These are phyloP conservation scores for Tipula helvola DNA, from an alignment of 2,888 invertebrate genomes.

Conservation along the genomic window DNA sequence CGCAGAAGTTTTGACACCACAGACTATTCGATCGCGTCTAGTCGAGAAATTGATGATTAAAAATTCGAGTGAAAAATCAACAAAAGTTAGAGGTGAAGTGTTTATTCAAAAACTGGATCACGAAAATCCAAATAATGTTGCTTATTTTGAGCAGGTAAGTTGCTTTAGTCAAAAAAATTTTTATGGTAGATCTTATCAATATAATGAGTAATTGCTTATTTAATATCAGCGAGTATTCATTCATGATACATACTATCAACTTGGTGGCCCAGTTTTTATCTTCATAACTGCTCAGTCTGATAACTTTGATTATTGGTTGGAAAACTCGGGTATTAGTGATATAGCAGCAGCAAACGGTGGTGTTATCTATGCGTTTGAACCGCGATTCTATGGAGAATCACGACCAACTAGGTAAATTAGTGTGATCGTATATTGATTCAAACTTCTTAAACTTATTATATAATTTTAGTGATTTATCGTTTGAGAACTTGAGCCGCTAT, in stretches of 20 bases:
- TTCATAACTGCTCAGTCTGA: neutral
- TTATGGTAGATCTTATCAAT: neutral
- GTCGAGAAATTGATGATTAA: neutral
- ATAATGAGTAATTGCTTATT: neutral
- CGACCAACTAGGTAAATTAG: neutral
- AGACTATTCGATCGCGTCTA: neutral
- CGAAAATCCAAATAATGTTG: neutral
- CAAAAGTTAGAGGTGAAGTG: neutral
- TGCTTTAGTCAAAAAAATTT: neutral
- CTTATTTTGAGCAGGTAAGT: neutral
- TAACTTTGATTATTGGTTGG: neutral
- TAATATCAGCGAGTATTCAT: neutral
- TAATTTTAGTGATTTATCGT: neutral
- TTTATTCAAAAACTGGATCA: neutral
- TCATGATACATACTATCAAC: neutral
- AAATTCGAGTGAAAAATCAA: neutral
- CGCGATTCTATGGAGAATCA: neutral
- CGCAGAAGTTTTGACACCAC: neutral
- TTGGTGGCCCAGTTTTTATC: neutral
- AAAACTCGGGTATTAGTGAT: neutral
- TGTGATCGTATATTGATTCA: neutral
- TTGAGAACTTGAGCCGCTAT: neutral
- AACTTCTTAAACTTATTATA: neutral
- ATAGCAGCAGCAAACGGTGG: neutral
- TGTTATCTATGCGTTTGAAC: neutral